Evolutionary conservation across 2,888 invertebrate genomes (phyloP), one percentile per base, ranked within the genome.

Genomic region (Stenodera caucasica): DNA sequence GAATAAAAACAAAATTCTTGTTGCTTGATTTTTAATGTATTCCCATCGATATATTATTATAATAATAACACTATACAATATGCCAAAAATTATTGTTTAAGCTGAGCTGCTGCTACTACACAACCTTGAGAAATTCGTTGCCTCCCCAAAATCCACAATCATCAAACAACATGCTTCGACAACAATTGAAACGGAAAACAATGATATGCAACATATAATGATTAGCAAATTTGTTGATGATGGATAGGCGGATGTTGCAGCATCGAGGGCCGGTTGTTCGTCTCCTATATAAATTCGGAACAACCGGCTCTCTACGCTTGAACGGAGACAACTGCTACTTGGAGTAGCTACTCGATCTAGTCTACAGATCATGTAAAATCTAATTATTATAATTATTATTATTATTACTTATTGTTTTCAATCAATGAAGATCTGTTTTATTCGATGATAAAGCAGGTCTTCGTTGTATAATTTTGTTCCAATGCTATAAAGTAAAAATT

Each of bases 31-130:
- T 51, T 30, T 18, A 33, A 33, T 33, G 21, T 21, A 21, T 62
- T 64, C 76, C 76, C 76, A 78, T 76, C 75, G 75, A 79, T 75
- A 53, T 26, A 26, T 26, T 4, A 26, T 26, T 4, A 26, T 26
- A 26, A 26, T 26, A 26, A 67, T 78, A 77, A 78, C 78, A 76
- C 78, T 79, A 79, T 78, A 79, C 78, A 79, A 64, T 75, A 73
- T 74, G 75, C 67, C 67, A 73, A 67, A 73, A 76, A 71, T 71
- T 68, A 71, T 72, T 67, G 65, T 70, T 67, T 70, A 78, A 77
- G 77, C 77, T 69, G 70, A 69, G 70, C 69, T 72, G 72, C 76
- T 76, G 70, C 69, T 72, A 73, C 76, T 76, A 77, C 75, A 76
- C 76, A 77, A 77, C 74, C 75, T 70, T 55, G 55, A 26, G 56